Evolutionary conservation across 2,113 vertebrate species (phyloP), one percentile per base, ranked within the genome.

Genomic region (Sylvietta virens): DNA sequence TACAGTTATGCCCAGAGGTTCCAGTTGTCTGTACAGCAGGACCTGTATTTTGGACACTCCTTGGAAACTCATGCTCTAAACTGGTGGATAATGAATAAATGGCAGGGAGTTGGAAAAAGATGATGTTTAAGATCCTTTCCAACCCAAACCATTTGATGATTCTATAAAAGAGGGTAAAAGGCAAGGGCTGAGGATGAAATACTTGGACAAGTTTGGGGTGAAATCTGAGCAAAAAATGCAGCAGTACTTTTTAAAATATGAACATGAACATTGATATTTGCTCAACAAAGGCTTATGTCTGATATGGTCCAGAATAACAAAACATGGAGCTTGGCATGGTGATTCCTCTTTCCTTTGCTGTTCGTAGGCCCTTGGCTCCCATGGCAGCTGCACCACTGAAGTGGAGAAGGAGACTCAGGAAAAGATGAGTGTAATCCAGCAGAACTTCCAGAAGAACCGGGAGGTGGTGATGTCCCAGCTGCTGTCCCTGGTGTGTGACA

Each of bases 351-450:
- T 73, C 40, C 24, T 76, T 81, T 58, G 30, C 40, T 74, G 0
- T 54, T 61, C 11, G 9, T 37, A 99, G 99, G 99, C 99, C 1
- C 98, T 99, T 18, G 99, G 99, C 71, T 99, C 99, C 92, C 99
- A 99, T 28, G 99, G 99, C 74, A 99, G 99, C 95, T 99, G 98
- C 10, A 98, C 99, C 30, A 99, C 98, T 27, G 99, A 99, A 94
- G 98, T 99, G 35, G 99, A 99, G 90, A 99, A 99, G 21, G 99
- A 99, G 82, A 99, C 99, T 5, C 95, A 95, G 7, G 98, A 99
- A 44, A 98, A 99, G 94, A 99, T 99, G 98, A 95, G 85, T 1
- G 64, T 97, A 6, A 99, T 99, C 94, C 98, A 99, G 95, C 96
- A 92, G 66, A 99, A 98, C 97, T 99, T 99, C 98, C 98, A 97